Percentiles rank a stretch among this genome's conserved stretches.
Conservation (phyloP, 2,113 vertebrate species). For the Thermophis baileyi region DNA sequence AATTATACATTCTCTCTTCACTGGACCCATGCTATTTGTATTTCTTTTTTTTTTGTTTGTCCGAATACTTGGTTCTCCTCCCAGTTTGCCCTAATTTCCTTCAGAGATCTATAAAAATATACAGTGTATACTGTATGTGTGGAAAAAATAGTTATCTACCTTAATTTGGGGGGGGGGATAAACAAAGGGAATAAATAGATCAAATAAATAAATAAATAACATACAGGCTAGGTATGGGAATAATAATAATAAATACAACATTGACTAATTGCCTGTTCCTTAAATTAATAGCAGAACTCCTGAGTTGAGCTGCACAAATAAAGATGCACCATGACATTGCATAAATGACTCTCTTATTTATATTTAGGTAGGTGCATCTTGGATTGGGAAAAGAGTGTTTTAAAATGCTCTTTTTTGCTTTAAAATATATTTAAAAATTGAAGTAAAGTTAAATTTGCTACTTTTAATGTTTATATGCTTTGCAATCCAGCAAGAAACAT, state of each 20-base stretch:
- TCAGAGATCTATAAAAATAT: not conserved
- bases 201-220: not conserved
- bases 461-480: not conserved
- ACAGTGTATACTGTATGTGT: not conserved
- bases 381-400: not conserved
- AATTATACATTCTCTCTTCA: not conserved
- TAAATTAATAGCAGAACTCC: too few species aligned
- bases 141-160: not conserved
- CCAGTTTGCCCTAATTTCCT: not conserved
- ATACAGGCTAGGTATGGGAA: not conserved
- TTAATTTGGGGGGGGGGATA: not conserved
- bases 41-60: not conserved
- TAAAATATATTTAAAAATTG: not conserved
- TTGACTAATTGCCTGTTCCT: not conserved
- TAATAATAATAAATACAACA: not conserved
- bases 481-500: not conserved
- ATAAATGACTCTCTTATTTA: not conserved
- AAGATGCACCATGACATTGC: not conserved
- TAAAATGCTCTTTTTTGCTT: constrained; percentile 30
- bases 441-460: not conserved
- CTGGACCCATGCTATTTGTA: not conserved
- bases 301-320: not conserved
- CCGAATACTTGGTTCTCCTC: not conserved
- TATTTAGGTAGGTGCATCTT: not conserved
- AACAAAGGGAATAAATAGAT: not conserved